Percentiles rank a stretch among this genome's conserved stretches.
These are phyloP conservation scores for Melanotaenia duboulayi DNA, from an alignment of 2,113 vertebrate genomes.

Conservation along the genomic window DNA sequence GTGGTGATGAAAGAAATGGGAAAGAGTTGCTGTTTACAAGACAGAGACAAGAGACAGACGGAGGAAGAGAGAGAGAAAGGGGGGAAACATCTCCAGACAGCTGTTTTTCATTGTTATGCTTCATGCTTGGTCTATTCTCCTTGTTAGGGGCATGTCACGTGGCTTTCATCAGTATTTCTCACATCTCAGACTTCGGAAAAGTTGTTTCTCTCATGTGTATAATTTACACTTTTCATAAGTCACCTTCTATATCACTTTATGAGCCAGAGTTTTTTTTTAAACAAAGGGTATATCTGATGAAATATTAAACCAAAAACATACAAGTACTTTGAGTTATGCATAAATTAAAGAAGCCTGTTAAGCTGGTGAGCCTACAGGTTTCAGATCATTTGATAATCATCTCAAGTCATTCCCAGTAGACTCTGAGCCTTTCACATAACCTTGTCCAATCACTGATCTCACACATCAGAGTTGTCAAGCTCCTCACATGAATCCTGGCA, in stretches of 20 bases:
- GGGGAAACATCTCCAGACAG: constrained; percentile 50
- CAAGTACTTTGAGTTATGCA: constrained; percentile 26
- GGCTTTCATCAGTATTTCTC: constrained; percentile 64
- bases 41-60: constrained; percentile 29
- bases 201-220: constrained; percentile 14
- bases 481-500: constrained; percentile 20
- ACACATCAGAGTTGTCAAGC: constrained; percentile 45
- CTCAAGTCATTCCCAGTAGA: constrained; percentile 45
- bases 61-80: constrained; percentile 1
- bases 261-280: background rate
- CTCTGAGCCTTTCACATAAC: constrained; percentile 55
- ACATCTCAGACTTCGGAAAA: constrained; percentile 38
- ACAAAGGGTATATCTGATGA: constrained; percentile 12
- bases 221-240: constrained; percentile 23
- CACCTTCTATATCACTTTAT: constrained; percentile 38
- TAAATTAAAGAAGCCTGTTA: constrained; percentile 12
- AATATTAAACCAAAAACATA: constrained; percentile 22
- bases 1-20: constrained; percentile 11
- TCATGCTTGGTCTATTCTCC: constrained; percentile 58
- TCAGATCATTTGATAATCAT: constrained; percentile 53
- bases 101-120: constrained; percentile 62
- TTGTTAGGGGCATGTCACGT: constrained; percentile 45
- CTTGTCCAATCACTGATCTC: constrained; percentile 60
- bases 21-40: constrained; percentile 34
- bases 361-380: constrained; percentile 24